Evolutionary conservation across 2,888 invertebrate genomes (phyloP), one percentile per base, ranked within the genome.

Genomic region (Drosophila nr. perissopoda): DNA sequence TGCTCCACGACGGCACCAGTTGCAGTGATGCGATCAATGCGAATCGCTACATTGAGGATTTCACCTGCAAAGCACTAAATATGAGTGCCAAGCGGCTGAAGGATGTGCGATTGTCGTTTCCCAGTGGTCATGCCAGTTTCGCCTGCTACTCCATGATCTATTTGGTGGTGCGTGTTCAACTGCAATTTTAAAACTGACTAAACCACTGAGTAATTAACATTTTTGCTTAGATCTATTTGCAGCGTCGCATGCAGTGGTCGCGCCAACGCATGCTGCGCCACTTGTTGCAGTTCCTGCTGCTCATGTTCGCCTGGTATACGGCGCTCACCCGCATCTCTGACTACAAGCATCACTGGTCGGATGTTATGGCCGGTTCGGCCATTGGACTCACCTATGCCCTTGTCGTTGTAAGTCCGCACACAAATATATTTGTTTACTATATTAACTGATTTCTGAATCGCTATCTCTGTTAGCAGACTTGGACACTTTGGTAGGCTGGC

Each of bases 301-400:
- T 99, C 67, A 94, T 96, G 93, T 94, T 97, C 92, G 96, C 98
- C 49, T 96, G 97, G 95, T 97, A 95, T 92, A 97, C 97, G 21
- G 96, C 96, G 27, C 95, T 99, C 94, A 96, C 97, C 33, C 95
- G 99, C 49, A 95, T 99, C 58, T 98, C 98, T 4, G 97, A 99
- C 94, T 98, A 99, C 94, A 99, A 99, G 92, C 99, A 99, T 93
- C 99, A 99, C 91, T 98, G 98, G 97, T 98, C 97, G 90, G 99
- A 99, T 93, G 99, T 99, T 0, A 93, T 99, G 31, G 96, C 96
- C 63, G 99, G 99, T 0, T 94, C 96, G 71, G 87, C 94, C 40
- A 95, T 97, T 70, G 97, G 97, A 16, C 92, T 94, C 33, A 87
- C 95, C 33, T 94, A 94, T 71, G 96, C 97, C 63, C 83, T 96